Base-by-base conservation (phyloP, 1,140 invertebrate species). In the Drosophila saltans region DNA sequence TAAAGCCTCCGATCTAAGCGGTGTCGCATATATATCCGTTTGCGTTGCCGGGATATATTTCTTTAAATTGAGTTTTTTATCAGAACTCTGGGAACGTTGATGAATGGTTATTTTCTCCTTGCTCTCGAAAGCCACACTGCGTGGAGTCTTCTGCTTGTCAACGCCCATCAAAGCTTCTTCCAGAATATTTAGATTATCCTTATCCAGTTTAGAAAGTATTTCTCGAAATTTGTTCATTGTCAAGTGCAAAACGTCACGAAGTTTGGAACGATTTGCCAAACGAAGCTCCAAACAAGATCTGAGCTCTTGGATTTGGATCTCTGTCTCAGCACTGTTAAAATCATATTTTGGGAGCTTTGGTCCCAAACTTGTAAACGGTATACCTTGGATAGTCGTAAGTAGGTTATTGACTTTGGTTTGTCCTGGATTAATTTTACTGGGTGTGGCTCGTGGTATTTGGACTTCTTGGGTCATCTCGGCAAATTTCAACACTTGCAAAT, bases 381-480 rank as follows among this genome's bases (percentile, higher is more conserved):
- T 6, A 4, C 95, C 88, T 96, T 96, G 73, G 96, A 93, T 7
- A 36, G 1, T 7, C 6, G 3, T 5, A 7, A 33, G 97, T 30
- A 30, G 28, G 2, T 30, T 30, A 30, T 2, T 30, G 2, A 30
- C 93, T 10, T 96, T 96, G 52, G 96, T 96, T 6, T 6, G 95
- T 96, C 95, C 95, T 48, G 95, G 68, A 88, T 95, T 93, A 5
- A 81, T 69, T 92, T 95, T 94, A 57, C 93, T 91, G 48, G 93
- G 91, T 28, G 93, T 93, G 30, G 96, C 94, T 62, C 96, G 94
- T 1, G 95, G 93, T n/a, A 98, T 95, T 93, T 98, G 96, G 6
- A 99, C 96, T 93, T 99, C 98, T 92, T 98, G 97, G 1, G 98
- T 97, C 93, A 98, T 95, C 94, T 99, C 98, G 10, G 98, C 98